Evolutionary conservation across 1,140 invertebrate species (phyloP), one percentile per base, ranked within the genome.

Genomic region (Drosophila truncata): DNA sequence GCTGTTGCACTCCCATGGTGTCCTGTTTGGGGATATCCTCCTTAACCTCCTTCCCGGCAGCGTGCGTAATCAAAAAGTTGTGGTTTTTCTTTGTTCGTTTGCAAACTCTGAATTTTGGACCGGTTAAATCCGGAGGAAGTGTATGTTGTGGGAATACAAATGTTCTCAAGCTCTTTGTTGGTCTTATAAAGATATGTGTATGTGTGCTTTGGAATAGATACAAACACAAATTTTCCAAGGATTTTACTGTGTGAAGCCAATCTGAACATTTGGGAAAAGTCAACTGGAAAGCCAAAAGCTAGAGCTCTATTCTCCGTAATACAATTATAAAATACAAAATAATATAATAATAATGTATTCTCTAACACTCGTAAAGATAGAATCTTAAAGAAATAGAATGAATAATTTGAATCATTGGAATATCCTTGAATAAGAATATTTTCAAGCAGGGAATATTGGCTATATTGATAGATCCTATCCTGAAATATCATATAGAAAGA

Each of bases 41-140:
- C 39, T 33, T 41, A 23, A 42, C 33, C 57, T 60, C 39, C 55
- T 41, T 31, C 29, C 33, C 44, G 41, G 84, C 80, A 84, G 84
- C 84, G 74, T 88, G 85, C 74, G 74, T 72, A 90, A 80, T 50
- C 80, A 90, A 72, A 88, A 90, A 81, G 52, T 60, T 69, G 47
- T 49, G 18, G 33, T 77, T 78, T 86, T 35, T 75, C 47, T 75
- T 55, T 37, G 25, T 75, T 76, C 31, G 49, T 73, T 52, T 52
- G 18, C 10, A 41, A 70, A 78, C 58, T 78, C 71, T 16, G 13
- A 59, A 78, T 78, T 78, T 78, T 55, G 16, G 14, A 18, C 25
- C 6, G 31, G 8, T 27, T 7, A 37, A 62, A 20, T 8, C 47
- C 10, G 29, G 14, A 13, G 23, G 2, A 41, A 39, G 18, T 67